phyloP scores from a whole-genome alignment of 2,797 vertebrate genomes.

The Perodicticus potto region DNA sequence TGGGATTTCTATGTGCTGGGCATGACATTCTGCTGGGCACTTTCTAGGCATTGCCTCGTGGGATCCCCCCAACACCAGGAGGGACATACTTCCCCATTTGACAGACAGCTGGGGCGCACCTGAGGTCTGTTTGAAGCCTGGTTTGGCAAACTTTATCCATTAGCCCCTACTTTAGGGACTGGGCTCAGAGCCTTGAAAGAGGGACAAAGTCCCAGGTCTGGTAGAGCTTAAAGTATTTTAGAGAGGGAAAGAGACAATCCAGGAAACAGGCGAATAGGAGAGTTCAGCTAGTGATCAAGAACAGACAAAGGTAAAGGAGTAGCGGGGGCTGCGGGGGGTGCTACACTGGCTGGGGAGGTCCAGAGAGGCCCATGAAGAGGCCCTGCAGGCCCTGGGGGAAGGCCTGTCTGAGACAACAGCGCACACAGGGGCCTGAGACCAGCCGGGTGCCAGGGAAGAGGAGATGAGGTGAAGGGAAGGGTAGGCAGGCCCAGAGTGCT shows the following conservation, averaged over 20 bases:
- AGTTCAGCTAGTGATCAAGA: background rate
- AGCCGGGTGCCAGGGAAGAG: background rate
- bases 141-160: background rate
- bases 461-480: background rate
- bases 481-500: too few species aligned
- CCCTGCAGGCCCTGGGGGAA: background rate
- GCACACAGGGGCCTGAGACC: background rate
- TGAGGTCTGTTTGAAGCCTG: background rate
- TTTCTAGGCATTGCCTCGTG: background rate
- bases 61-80: background rate
- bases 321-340: background rate
- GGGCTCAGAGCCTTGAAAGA: background rate
- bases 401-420: background rate
- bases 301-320: background rate
- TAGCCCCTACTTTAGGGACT: too few species aligned
- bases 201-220: background rate
- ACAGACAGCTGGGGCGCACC: background rate
- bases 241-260: background rate
- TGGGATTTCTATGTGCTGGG: too few species aligned
- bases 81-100: background rate
- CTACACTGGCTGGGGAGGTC: background rate
- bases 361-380: background rate
- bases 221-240: background rate
- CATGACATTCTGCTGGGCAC: background rate
- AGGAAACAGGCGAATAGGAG: background rate